Evolutionary conservation across 2,113 vertebrate species (phyloP), one percentile per base, ranked within the genome.

Genomic region (Erinaceus europaeus): DNA sequence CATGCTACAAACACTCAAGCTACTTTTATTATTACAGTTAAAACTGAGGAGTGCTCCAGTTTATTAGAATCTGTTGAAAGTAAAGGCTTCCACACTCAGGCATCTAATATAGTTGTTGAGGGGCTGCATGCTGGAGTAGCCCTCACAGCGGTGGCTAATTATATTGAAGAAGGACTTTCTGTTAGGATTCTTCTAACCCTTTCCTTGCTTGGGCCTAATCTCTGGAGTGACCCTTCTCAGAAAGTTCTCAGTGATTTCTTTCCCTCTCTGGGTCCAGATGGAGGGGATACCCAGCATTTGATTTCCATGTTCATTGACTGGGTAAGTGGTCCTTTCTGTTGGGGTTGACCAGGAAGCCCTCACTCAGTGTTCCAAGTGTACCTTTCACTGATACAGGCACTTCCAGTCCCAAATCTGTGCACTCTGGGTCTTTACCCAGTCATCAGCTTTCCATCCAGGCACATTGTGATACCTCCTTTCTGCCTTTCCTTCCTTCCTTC

Each of bases 1-100:
- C n/a, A 93, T 61, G 23, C 52, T 80, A 59, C 50, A 84, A 62
- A 18, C n/a, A 57, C 21, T 84, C 27, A 57, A 72, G 50, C 29
- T 76, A 13, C 2, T 38, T 85, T 76, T 76, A 78, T 57, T 52
- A 69, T 73, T 74, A 68, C 69, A 74, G 25, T 82, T 83, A 90
- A 86, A 88, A 71, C 42, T 9, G 20, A 73, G 40, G 71, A 29
- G 52, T 21, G 25, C 38, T 34, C 13, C 9, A 32, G 48, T 65
- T 59, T 74, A 75, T 57, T 14, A 64, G 73, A 42, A n/a, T n/a
- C 50, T 72, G n/a, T 36, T 72, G 50, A 80, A n/a, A n/a, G n/a
- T n/a, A n/a, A n/a, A n/a, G n/a, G 23, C 2, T 27, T 50, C 32
- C 38, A 17, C 3, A 29, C 4, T 17, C 1, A 44, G n/a, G 17